Evolutionary conservation across 2,113 vertebrate genomes (phyloP).

Genomic region (Ammodramus savannarum): DNA sequence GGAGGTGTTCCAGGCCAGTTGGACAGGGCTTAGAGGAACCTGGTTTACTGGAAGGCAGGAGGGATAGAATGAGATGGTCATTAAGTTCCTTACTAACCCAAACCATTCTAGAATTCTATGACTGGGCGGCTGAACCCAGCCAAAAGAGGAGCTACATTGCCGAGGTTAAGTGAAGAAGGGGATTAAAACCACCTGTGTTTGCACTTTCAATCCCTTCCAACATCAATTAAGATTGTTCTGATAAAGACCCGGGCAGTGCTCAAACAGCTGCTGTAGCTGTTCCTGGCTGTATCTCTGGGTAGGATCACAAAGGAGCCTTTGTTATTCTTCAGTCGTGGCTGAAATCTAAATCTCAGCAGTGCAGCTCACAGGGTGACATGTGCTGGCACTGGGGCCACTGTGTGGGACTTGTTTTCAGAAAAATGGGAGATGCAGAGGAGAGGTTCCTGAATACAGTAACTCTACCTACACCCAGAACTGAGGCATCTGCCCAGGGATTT

Average conservation of each 20-base stretch:
- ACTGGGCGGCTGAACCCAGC: neutral
- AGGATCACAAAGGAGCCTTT: neutral
- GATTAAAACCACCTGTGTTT: neutral
- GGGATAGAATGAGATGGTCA: neutral
- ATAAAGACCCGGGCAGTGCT: neutral
- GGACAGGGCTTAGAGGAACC: neutral
- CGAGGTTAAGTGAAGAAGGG: neutral
- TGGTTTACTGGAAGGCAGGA: neutral
- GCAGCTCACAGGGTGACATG: neutral
- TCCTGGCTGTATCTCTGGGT: neutral
- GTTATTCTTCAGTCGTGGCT: neutral
- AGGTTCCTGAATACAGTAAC: neutral
- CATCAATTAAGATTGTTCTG: neutral
- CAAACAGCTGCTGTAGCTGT: neutral
- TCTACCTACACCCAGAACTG: rapidly evolving
- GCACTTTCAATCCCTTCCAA: neutral
- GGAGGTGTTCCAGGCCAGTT: neutral
- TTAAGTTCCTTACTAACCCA: neutral
- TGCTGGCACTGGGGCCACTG: neutral
- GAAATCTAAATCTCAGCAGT: neutral
- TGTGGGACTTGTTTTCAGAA: neutral
- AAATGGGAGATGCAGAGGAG: neutral
- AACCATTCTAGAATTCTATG: neutral
- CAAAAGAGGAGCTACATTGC: neutral
- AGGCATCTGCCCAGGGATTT: neutral